These are phyloP conservation scores for Sclerodermus sp. DNA, from an alignment of 2,888 invertebrate species.

Conservation along the genomic window DNA sequence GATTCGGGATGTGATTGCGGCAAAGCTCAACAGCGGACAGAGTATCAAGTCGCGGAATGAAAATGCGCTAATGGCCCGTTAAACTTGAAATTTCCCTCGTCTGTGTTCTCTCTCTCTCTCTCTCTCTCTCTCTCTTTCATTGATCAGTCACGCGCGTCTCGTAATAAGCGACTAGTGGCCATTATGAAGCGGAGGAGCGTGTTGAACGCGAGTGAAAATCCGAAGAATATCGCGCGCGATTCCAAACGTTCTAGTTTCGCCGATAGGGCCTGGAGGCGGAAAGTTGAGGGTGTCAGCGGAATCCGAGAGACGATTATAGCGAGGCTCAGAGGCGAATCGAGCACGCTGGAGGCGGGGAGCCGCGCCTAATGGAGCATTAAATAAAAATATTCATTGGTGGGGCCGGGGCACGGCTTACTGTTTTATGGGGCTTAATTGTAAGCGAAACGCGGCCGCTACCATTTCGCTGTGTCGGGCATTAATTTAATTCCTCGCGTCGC, in stretches of 20 bases:
- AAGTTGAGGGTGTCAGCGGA: neutral
- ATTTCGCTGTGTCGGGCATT: conserved; percentile 34
- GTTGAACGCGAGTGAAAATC: no score
- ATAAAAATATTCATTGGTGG: conserved; percentile 48
- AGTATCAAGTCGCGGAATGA: no score
- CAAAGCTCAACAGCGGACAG: no score
- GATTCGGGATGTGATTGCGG: no score
- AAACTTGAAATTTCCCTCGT: neutral
- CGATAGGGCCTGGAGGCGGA: no score
- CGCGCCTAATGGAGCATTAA: conserved; percentile 43
- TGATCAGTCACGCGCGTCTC: no score
- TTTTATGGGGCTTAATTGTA: conserved; percentile 41
- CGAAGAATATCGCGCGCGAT: no score
- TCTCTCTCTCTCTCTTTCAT: no score
- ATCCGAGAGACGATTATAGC: neutral
- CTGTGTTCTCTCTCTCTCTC: no score
- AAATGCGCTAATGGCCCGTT: neutral
- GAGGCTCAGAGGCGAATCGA: conserved; percentile 7
- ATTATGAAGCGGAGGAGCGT: no score
- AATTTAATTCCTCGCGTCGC: conserved; percentile 35
- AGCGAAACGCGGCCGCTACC: conserved; percentile 31
- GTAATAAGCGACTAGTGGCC: no score
- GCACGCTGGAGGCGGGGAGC: conserved; percentile 33
- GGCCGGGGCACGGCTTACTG: conserved; percentile 26
- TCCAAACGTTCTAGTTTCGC: no score